phyloP scores from a whole-genome alignment of 1,140 invertebrate species.

The Drosophila nigrodunni region DNA sequence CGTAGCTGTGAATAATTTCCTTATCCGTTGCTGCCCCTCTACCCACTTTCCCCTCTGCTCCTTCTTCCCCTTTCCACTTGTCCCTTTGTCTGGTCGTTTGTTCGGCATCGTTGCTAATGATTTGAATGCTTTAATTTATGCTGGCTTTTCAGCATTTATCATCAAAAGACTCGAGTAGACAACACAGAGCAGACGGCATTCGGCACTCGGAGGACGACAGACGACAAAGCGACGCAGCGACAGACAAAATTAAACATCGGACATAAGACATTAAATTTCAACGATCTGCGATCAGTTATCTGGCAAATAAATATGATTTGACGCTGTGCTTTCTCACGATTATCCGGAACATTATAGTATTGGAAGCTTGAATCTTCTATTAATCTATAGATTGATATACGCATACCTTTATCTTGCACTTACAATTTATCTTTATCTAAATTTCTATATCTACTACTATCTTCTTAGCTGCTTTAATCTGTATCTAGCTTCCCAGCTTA shows the following conservation, averaged over 20 bases:
- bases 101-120: constrained; percentile 81
- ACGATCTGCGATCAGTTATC: too few relatives aligned
- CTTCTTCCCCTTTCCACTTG: background rate
- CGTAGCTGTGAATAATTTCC: constrained; percentile 83
- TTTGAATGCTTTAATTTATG: constrained; percentile 76
- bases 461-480: too few relatives aligned
- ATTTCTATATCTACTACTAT: too few relatives aligned
- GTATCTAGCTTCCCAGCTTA: too few relatives aligned
- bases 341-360: background rate
- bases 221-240: too few relatives aligned
- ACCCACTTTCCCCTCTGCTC: background rate
- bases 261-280: constrained; percentile 3
- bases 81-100: constrained; percentile 67
- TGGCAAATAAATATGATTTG: constrained; percentile 6
- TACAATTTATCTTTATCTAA: too few relatives aligned
- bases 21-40: constrained; percentile 61
- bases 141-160: constrained; percentile 68
- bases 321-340: constrained; percentile 1
- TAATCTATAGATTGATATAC: too few relatives aligned
- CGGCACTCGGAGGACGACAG: too few relatives aligned
- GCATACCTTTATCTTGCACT: background rate
- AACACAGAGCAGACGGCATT: background rate
- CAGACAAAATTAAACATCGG: constrained; percentile 28
- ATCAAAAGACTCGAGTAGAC: constrained; percentile 57
- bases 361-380: too few relatives aligned